Evolutionary conservation across 2,888 invertebrate species (phyloP).

Genomic region (Linnaemya vulpina): DNA sequence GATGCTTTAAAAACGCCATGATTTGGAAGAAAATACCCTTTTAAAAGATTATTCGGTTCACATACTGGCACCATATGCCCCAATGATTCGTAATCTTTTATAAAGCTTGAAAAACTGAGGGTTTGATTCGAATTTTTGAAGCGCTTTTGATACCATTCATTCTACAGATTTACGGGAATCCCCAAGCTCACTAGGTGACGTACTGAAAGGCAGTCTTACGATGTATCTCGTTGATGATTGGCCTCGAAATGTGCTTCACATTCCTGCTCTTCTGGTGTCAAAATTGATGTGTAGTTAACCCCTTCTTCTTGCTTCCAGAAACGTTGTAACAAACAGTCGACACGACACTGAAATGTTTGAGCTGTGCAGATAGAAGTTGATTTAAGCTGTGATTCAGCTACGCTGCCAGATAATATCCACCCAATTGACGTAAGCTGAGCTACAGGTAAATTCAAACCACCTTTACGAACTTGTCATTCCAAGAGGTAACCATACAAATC

Average conservation of each 20-base stretch:
- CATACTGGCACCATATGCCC: slow-evolving; percentile 17
- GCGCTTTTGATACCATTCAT: background rate
- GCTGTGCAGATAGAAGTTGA: background rate
- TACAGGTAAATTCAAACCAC: background rate
- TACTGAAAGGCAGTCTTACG: slow-evolving; percentile 35
- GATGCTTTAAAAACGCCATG: slow-evolving; percentile 24
- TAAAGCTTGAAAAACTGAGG: background rate
- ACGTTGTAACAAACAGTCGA: slow-evolving; percentile 12
- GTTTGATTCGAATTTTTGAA: slow-evolving; percentile 1
- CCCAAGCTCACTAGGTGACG: slow-evolving; percentile 1
- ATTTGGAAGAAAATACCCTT: slow-evolving; percentile 30
- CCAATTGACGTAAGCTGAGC: slow-evolving; percentile 15
- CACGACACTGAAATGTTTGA: background rate
- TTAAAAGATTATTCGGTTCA: background rate
- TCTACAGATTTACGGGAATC: slow-evolving; percentile 20
- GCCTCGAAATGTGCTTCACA: slow-evolving; percentile 15
- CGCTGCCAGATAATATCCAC: slow-evolving; percentile 43
- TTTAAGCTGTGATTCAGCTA: background rate
- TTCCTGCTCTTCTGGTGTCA: slow-evolving; percentile 10
- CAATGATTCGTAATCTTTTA: slow-evolving; percentile 2
- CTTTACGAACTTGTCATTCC: background rate
- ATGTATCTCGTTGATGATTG: slow-evolving; percentile 1
- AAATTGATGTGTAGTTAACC: background rate
- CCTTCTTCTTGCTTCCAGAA: slow-evolving; percentile 45
- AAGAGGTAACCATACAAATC: slow-evolving; percentile 34